Evolutionary conservation across 2,797 vertebrate genomes (phyloP), one percentile per base, ranked within the genome.

Genomic region (Geotrypetes seraphini): DNA sequence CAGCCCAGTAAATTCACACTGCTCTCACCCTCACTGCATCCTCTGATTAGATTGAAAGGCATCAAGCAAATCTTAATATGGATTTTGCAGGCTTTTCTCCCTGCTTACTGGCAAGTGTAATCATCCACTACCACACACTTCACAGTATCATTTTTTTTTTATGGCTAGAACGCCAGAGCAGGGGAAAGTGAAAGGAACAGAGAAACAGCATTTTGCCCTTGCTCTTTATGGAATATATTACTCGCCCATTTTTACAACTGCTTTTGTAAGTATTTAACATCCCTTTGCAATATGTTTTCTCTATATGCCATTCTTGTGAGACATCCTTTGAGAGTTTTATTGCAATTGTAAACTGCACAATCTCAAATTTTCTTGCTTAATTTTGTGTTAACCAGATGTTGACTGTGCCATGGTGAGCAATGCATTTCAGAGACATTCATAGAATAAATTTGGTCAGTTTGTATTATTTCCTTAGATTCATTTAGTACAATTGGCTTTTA

Each of bases 1-100:
- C 66, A 58, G 56, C 19, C 33, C 31, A 46, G 41, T 68, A 66
- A 71, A 70, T 73, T 46, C 60, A 66, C 63, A 60, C 48, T 62
- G 57, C 40, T n/a, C n/a, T n/a, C n/a, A n/a, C 49, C 38, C 71
- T 60, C 36, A 58, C 30, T 65, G 61, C 56, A n/a, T 58, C 47
- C 52, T 40, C 37, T 58, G 54, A 66, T 72, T 67, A 56, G 46
- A 47, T 56, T 60, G 47, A 31, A 60, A 67, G 31, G 37, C 51
- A 71, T 37, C 29, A 39, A 24, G 26, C 39, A 37, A 33, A 43
- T n/a, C 38, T 28, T 28, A 39, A 51, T 48, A 14, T 40, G 4
- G 31, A 41, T 47, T 36, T 40, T 34, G 32, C 41, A 22, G 39
- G 27, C 10, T 22, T 31, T 25, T 14, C 33, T 23, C 22, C 20